Evolutionary conservation across 30 jellyfish, hydroid and myxozoan species (phyloP), one percentile per base, ranked within the genome.

Genomic region (Pelagia noctiluca): DNA sequence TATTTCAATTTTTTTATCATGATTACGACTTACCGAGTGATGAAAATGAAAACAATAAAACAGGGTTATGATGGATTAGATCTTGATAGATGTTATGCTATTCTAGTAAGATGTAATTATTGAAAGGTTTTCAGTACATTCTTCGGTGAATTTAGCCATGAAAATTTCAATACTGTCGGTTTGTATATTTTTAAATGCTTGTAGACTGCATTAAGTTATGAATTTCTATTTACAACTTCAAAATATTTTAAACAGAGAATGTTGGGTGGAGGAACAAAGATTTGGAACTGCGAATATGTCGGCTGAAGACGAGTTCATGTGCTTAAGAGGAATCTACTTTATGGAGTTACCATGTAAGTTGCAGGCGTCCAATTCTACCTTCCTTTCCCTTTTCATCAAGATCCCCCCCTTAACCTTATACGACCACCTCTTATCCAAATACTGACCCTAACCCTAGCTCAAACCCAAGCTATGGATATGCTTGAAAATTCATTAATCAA

Each of bases 221-320:
- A 23, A 33, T 12, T 72, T 64, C 12, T 23, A 0, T 23, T 35
- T 48, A 13, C 3, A 25, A 24, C 36, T 13, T 46, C 42, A 76
- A 24, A 22, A 53, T 57, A n/a, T 65, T 31, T 49, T 68, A 18
- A 46, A 25, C 52, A 93, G 98, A 53, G 97, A 87, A 24, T 70
- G 83, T 57, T 93, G 98, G 98, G 96, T 96, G 0, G 97, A 76
- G 19, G 97, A 93, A 37, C 75, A 16, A 10, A 67, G 57, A 34
- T 93, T 93, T 75, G 98, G 98, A 5, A 69, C 78, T 0, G 82
- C 50, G 0, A 72, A 76, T 61, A 82, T 87, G 64, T 64, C 92
- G 0, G 82, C 75, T 7, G 98, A 93, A 70, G 88, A 93, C 10
- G 98, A 93, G 63, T 93, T 93, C 67, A 82, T 87, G 94, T 48